Percentiles rank a stretch among this genome's conserved stretches.
These are phyloP conservation scores for Zaprionus africanus DNA, from an alignment of 1,140 invertebrate species.

Conservation along the genomic window DNA sequence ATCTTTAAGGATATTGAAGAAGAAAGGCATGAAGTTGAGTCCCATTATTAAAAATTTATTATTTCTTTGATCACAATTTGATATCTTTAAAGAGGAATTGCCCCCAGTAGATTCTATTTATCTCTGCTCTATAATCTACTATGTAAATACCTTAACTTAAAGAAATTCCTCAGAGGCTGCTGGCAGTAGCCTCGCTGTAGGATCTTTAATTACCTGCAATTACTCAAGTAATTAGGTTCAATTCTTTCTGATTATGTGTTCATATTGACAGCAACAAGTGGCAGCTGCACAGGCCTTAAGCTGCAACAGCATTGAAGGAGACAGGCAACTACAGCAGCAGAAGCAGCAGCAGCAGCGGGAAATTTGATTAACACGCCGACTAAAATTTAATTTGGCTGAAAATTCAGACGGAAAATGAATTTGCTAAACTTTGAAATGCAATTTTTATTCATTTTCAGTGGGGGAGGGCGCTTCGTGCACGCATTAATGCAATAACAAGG, in stretches of 20 bases:
- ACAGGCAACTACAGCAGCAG: background rate
- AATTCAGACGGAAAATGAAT: conserved; percentile 39
- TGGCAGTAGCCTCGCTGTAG: background rate
- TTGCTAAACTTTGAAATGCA: conserved; percentile 32
- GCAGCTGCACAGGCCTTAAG: background rate
- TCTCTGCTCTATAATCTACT: background rate
- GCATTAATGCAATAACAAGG: conserved; percentile 36
- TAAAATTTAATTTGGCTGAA: conserved; percentile 35
- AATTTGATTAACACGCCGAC: conserved; percentile 42
- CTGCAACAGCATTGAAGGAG: background rate
- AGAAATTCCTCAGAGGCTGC: background rate
- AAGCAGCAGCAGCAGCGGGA: background rate
- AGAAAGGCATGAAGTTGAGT: no score
- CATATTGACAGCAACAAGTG: background rate
- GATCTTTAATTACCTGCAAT: background rate
- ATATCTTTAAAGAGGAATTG: no score
- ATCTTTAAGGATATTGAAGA: background rate
- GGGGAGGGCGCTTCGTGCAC: background rate
- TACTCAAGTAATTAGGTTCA: background rate
- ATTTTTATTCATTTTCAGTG: conserved; percentile 41
- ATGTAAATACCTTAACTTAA: background rate
- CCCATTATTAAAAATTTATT: no score
- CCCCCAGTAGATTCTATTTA: no score
- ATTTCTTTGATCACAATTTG: no score
- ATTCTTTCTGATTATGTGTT: background rate